phyloP scores from a whole-genome alignment of 2,797 vertebrate species.

The Denticeps clupeoides region DNA sequence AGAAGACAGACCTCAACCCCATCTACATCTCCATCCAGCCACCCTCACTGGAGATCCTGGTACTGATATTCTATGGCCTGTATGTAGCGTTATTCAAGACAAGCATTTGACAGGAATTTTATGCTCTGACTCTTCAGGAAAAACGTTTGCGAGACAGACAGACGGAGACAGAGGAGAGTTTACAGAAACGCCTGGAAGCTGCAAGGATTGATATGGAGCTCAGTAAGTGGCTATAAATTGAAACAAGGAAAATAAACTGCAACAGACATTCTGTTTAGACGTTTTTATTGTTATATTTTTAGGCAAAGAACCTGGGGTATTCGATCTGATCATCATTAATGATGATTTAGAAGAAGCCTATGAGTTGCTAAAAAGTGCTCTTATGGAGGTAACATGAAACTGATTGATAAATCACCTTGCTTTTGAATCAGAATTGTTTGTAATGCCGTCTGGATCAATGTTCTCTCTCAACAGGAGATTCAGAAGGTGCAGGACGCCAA shows the following conservation, averaged over 20 bases:
- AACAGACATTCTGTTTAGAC: background rate
- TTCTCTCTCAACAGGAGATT: constrained; percentile 22
- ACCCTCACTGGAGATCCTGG: constrained; percentile 81
- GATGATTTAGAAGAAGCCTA: constrained; percentile 83
- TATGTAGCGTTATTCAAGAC: too few relatives aligned
- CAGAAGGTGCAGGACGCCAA: constrained; percentile 28
- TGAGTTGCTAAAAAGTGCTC: constrained; percentile 61
- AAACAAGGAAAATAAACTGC: background rate
- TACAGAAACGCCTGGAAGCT: constrained; percentile 73
- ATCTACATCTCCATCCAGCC: constrained; percentile 92
- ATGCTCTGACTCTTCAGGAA: constrained; percentile 55
- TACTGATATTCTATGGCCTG: too few relatives aligned
- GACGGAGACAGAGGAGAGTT: constrained; percentile 84
- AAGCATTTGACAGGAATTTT: background rate
- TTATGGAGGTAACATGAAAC: constrained; percentile 66
- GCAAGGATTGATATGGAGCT: constrained; percentile 81
- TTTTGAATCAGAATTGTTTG: background rate
- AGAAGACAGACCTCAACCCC: constrained; percentile 81
- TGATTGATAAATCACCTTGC: background rate
- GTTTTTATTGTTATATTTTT: background rate
- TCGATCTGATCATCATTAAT: constrained; percentile 85
- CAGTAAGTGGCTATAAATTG: constrained; percentile 58
- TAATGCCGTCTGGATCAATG: background rate
- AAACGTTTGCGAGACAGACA: constrained; percentile 77
- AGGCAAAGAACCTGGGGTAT: constrained; percentile 86